Evolutionary conservation across 2,888 invertebrate genomes (phyloP), one percentile per base, ranked within the genome.

Genomic region (Tridacna crocea): DNA sequence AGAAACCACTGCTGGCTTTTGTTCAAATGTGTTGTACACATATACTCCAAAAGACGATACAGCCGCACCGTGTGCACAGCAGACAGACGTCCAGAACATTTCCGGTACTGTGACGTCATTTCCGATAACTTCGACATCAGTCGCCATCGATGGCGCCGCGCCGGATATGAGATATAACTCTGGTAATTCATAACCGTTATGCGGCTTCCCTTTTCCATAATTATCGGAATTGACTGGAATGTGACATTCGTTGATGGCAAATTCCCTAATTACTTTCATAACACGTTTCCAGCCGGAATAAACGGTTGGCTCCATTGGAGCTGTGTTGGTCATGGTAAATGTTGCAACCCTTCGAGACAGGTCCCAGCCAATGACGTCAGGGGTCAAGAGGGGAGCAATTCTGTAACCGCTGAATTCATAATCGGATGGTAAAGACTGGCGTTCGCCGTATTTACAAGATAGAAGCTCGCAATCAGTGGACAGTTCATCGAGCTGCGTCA

Each of bases 91-190:
- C 92, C 92, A 92, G 66, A 92, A 87, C 60, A 91, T 78, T 68
- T 88, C 88, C 46, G 92, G 92, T 13, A 92, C 91, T 65, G 87
- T 89, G 65, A 92, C 90, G 72, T 89, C 89, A 82, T 91, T 90
- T 61, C 92, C 92, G 51, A 91, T 88, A 17, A 88, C 87, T 58
- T 87, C 83, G 51, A 85, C 77, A 3, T 87, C 88, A 63, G 88
- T 87, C 12, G 77, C 72, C 15, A 75, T 26, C 0, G 88, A 87
- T 12, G 89, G 82, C 15, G 90, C 87, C 4, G 88, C 84, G 11
- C 89, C 89, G n/a, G 88, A 80, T 27, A 88, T 58, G 13, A 89
- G 72, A 63, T 88, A 87, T 26, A 88, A 76, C 48, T 85, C 89
- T 0, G 89, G 87, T 26, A 83, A 73, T 27, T 89, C 83, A 58